Evolutionary conservation across 2,888 invertebrate genomes (phyloP).

Genomic region (Cerastis leucographa): DNA sequence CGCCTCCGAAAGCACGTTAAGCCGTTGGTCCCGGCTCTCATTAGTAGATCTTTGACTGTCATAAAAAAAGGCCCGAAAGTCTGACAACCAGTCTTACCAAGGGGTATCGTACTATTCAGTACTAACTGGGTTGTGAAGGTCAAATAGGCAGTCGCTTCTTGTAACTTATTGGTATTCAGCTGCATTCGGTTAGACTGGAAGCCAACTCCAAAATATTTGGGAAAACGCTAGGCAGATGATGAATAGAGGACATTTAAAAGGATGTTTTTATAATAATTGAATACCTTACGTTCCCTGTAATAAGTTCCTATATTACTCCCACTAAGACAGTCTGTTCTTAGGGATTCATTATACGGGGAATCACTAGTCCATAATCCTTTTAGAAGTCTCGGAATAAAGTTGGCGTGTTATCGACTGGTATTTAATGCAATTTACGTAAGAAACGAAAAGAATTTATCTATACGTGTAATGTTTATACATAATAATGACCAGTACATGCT

Average conservation of each 20-base stretch:
- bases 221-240: no score
- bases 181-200: no score
- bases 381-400: background rate
- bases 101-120: no score
- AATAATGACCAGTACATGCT: background rate
- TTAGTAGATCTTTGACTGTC: background rate
- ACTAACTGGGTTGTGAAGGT: no score
- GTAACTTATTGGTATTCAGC: no score
- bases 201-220: no score
- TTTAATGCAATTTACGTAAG: constrained; percentile 41
- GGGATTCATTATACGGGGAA: background rate
- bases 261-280: no score
- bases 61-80: background rate
- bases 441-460: constrained; percentile 23
- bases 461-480: constrained; percentile 18
- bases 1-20: background rate
- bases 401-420: background rate
- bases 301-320: no score
- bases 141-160: no score
- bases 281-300: no score
- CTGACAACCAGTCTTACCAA: background rate
- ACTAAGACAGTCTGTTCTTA: no score
- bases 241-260: no score
- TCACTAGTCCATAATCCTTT: background rate
- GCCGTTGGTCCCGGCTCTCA: background rate